Evolutionary conservation across 2,888 invertebrate genomes (phyloP).

Genomic region (Cheilosia vulpina): DNA sequence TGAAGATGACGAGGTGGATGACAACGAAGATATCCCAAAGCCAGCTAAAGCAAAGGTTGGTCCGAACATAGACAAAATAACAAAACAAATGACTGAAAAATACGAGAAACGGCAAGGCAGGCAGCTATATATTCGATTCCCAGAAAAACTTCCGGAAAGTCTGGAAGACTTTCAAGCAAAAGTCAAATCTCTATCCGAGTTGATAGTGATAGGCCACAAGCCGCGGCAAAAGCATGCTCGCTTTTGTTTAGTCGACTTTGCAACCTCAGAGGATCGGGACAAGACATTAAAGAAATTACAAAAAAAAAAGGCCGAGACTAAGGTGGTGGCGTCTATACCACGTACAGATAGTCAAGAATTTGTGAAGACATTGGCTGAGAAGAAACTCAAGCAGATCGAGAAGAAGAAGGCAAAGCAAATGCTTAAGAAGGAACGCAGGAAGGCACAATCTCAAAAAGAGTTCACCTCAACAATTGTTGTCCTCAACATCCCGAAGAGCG

Average conservation of each 20-base stretch:
- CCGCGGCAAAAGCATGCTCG: conserved; percentile 81
- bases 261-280: conserved; percentile 78
- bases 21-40: conserved; percentile 8
- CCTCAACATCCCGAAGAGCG: conserved; percentile 79
- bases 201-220: conserved; percentile 77
- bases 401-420: conserved; percentile 77
- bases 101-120: conserved; percentile 79
- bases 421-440: conserved; percentile 78
- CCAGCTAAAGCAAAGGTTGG: background rate
- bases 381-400: conserved; percentile 78
- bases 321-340: conserved; percentile 78
- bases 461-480: conserved; percentile 80
- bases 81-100: conserved; percentile 76
- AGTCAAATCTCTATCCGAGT: conserved; percentile 77
- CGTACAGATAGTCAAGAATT: conserved; percentile 79
- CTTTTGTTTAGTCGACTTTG: conserved; percentile 80
- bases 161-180: conserved; percentile 77
- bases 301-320: conserved; percentile 72
- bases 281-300: conserved; percentile 62
- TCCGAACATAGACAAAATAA: conserved; percentile 41
- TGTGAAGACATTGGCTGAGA: conserved; percentile 78
- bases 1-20: conserved; percentile 65
- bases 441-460: conserved; percentile 70
- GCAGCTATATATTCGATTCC: conserved; percentile 80
- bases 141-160: conserved; percentile 78